Percentiles rank a stretch among this genome's conserved stretches.
Conservation (phyloP, 1,140 invertebrate genomes). For the Tribolium madens region DNA sequence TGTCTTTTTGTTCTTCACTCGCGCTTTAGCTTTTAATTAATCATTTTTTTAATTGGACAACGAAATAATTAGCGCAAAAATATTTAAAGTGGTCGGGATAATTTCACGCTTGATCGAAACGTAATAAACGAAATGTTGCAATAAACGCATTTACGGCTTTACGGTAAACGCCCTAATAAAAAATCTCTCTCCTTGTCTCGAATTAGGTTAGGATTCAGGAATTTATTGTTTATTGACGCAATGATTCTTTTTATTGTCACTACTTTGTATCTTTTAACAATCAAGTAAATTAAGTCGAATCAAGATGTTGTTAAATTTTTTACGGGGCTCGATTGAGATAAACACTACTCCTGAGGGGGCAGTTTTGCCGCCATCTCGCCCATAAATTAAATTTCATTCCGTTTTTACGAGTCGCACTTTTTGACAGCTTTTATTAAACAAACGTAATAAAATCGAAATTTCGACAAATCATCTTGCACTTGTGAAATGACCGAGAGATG, state of each 20-base stretch:
- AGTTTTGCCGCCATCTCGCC: background rate
- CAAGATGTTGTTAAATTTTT: conserved; percentile 31
- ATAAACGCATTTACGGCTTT: conserved; percentile 36
- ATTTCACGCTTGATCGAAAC: conserved; percentile 35
- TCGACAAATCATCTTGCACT: conserved; percentile 33
- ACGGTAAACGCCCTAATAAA: conserved; percentile 37
- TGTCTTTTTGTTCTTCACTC: background rate
- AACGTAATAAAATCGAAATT: conserved; percentile 30
- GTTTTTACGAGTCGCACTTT: conserved; percentile 14
- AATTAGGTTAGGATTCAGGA: conserved; percentile 17
- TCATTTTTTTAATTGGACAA: conserved; percentile 27
- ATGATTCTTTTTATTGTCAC: conserved; percentile 5
- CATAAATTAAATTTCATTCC: conserved; percentile 8
- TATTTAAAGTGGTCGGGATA: conserved; percentile 20
- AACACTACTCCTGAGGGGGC: background rate
- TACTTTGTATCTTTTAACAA: conserved; percentile 27
- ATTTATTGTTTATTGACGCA: conserved; percentile 13
- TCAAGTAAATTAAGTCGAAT: conserved; percentile 37
- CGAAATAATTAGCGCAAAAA: conserved; percentile 20
- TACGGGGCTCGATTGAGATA: conserved; percentile 24
- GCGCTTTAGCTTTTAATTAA: background rate
- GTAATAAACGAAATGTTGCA: conserved; percentile 37
- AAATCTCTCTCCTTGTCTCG: background rate
- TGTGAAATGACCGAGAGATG: background rate
- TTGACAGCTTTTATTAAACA: conserved; percentile 37